Evolutionary conservation across 2,888 invertebrate genomes (phyloP).

Genomic region (Saturnia japonica): DNA sequence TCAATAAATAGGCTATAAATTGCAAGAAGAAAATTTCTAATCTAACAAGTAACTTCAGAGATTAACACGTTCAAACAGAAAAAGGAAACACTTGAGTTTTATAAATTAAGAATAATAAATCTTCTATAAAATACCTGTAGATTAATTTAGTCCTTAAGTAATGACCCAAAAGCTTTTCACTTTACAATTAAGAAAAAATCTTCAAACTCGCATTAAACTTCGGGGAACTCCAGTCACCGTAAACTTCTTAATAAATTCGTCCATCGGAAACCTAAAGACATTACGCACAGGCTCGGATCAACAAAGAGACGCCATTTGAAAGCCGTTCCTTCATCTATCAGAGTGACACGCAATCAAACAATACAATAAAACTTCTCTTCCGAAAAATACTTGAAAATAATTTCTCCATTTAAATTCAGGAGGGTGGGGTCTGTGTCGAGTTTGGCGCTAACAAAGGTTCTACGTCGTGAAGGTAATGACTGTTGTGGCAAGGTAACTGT

Average conservation of each 20-base stretch:
- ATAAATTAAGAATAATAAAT: too few species aligned
- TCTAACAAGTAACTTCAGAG: too few species aligned
- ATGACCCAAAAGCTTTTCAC: conserved; percentile 51
- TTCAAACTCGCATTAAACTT: conserved; percentile 67
- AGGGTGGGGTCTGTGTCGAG: conserved; percentile 56
- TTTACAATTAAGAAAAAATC: conserved; percentile 51
- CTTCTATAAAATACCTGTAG: conserved; percentile 23
- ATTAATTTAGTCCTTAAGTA: conserved; percentile 27
- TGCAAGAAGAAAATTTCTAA: too few species aligned
- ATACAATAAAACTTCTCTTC: conserved; percentile 80
- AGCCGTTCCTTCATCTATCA: conserved; percentile 77
- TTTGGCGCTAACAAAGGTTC: conserved; percentile 70
- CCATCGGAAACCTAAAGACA: conserved; percentile 61
- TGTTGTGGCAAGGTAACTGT: conserved; percentile 46
- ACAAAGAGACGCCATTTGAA: conserved; percentile 70
- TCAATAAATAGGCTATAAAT: too few species aligned
- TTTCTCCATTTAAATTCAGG: conserved; percentile 80
- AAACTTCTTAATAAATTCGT: conserved; percentile 78
- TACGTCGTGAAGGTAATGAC: conserved; percentile 59
- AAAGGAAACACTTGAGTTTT: too few species aligned
- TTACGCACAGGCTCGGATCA: conserved; percentile 62
- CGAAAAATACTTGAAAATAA: conserved; percentile 81
- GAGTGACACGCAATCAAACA: conserved; percentile 81
- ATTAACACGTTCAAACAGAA: too few species aligned
- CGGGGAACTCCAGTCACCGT: conserved; percentile 40